phyloP scores from a whole-genome alignment of 2,888 invertebrate genomes.

The Sclerodermus sp. region DNA sequence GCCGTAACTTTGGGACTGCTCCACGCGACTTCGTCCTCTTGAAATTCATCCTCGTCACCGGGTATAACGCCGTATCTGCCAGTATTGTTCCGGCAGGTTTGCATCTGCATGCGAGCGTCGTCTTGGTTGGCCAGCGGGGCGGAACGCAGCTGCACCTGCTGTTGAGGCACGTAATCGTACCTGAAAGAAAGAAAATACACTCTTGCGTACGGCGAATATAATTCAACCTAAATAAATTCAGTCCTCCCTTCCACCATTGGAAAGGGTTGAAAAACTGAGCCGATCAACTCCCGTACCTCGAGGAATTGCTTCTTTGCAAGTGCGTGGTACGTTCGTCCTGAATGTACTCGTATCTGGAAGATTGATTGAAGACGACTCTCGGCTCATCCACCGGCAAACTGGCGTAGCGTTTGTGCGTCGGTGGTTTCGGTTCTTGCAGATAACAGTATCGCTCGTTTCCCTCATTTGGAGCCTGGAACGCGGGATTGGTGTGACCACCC shows the following conservation, averaged over 20 bases:
- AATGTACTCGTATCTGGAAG: conserved; percentile 49
- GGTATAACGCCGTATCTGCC: conserved; percentile 40
- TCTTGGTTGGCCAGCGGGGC: conserved; percentile 38
- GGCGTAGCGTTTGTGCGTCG: conserved; percentile 33
- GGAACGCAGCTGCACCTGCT: conserved; percentile 39
- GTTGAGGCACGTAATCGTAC: conserved; percentile 43
- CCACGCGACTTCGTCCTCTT: conserved; percentile 27
- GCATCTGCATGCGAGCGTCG: conserved; percentile 28
- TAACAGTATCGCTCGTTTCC: conserved; percentile 40
- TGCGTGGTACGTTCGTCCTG: conserved; percentile 32
- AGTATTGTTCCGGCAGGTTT: conserved; percentile 30
- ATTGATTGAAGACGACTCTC: conserved; percentile 23
- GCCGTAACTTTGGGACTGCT: conserved; percentile 11
- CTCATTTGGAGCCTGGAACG: conserved; percentile 35
- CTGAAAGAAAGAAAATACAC: background rate
- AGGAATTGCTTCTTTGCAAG: conserved; percentile 33
- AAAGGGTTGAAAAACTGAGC: no score
- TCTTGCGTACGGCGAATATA: no score
- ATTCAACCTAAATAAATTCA: no score
- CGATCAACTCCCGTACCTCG: no score
- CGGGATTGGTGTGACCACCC: conserved; percentile 45
- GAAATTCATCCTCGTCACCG: conserved; percentile 35
- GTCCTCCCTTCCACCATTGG: no score
- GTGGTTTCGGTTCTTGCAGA: conserved; percentile 29
- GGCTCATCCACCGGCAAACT: conserved; percentile 42